These are phyloP conservation scores for Rhodophaea formosa DNA, from an alignment of 2,888 invertebrate genomes.

Conservation along the genomic window DNA sequence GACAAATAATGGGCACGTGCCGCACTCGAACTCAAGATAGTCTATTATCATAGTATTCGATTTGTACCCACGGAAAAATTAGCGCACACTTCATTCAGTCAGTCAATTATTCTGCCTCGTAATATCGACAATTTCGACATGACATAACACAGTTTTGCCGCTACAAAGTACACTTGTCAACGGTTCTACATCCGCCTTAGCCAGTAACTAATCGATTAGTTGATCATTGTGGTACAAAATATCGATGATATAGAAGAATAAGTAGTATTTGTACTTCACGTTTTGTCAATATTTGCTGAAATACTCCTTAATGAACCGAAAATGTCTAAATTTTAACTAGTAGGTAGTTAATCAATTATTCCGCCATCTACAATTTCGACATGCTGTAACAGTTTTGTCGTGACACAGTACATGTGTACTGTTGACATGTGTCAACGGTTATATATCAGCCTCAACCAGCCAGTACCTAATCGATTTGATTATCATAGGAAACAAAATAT, in stretches of 20 bases:
- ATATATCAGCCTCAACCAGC: no score
- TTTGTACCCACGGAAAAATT: not conserved
- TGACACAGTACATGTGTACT: no score
- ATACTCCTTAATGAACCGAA: no score
- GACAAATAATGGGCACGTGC: no score
- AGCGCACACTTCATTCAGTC: not conserved
- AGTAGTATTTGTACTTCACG: not conserved
- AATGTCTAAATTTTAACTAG: no score
- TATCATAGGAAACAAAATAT: no score
- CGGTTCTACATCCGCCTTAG: conserved; percentile 54
- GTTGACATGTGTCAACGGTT: no score
- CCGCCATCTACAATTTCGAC: no score
- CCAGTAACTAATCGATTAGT: conserved; percentile 49
- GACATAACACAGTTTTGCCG: not conserved
- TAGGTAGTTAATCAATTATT: no score
- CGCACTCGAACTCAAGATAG: not conserved
- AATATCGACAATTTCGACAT: not conserved
- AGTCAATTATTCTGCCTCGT: conserved; percentile 1
- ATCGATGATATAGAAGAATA: not conserved
- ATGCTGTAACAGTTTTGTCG: no score
- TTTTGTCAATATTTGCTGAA: no score
- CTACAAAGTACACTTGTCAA: conserved; percentile 30
- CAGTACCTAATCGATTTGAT: no score
- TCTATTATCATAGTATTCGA: not conserved
- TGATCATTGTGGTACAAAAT: conserved; percentile 38